Base-by-base conservation (phyloP, 2,113 vertebrate genomes). In the Vulpes vulpes region DNA sequence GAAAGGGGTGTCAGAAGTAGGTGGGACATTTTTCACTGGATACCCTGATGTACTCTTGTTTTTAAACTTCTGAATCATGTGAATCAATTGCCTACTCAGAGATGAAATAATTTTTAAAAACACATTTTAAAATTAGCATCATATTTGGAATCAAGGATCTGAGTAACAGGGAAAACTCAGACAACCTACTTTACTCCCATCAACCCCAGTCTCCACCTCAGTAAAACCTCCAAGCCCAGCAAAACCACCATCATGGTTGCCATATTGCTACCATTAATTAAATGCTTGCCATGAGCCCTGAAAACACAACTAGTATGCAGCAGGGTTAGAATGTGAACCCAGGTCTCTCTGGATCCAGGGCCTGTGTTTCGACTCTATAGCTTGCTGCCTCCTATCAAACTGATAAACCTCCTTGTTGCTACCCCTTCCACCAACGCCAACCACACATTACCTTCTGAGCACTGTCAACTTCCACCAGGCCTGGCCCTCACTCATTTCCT, bases 401-500 rank as follows among this genome's bases (percentile, higher is more conserved):
- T 38, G 43, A 57, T 14, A 4, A 15, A 30, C 79, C 76, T 80
- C 55, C n/a, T n/a, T 3, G 0, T 9, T n/a, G 9, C 38, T 20
- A 22, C 11, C 59, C 23, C 32, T 55, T 79, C 53, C 51, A 51
- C 3, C 22, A 78, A 88, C 19, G 15, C 23, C 23, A 67, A 25
- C 91, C 32, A 60, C 0, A 0, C 76, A 73, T 94, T 96, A 82
- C 89, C 97, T 82, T 79, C 82, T 80, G 76, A 95, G 96, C 85
- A 81, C n/a, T 71, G 23, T 65, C 59, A 95, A 67, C 85, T 88
- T 96, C 88, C 65, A 96, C 67, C 89, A 76, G 95, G 95, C 94
- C 96, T 96, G 95, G 97, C 95, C 97, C 97, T 98, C 95, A 93
- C 98, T 98, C 98, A 98, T 98, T 98, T 98, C 98, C 97, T 98